phyloP scores from a whole-genome alignment of 2,113 vertebrate genomes.

The Gadus chalcogrammus region DNA sequence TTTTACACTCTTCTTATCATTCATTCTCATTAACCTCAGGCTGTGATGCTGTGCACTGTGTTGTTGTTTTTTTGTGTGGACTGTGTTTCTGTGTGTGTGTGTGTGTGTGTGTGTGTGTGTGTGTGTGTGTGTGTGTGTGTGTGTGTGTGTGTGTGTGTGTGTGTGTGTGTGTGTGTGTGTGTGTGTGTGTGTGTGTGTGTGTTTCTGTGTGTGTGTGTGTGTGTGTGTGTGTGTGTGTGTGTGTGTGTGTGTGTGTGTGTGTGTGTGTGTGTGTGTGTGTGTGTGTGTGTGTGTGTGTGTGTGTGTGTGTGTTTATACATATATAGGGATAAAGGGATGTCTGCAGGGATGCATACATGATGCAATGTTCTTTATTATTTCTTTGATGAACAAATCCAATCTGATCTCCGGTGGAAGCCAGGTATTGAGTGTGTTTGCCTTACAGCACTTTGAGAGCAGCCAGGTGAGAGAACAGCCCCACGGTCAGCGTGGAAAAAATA shows the following conservation, averaged over 20 bases:
- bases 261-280: background rate
- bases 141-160: background rate
- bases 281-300: slow-evolving; percentile 16
- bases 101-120: no score
- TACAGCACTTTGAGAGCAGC: slow-evolving; percentile 81
- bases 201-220: background rate
- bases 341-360: no score
- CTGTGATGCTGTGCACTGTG: no score
- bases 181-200: slow-evolving; percentile 16
- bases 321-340: no score
- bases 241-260: background rate
- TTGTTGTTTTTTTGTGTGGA: no score
- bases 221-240: slow-evolving; percentile 3
- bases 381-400: no score
- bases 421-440: slow-evolving; percentile 47
- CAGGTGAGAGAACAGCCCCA: slow-evolving; percentile 81
- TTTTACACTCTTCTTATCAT: no score
- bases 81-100: no score
- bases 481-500: slow-evolving; percentile 85
- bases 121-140: slow-evolving; percentile 7
- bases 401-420: no score
- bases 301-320: background rate
- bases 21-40: no score
- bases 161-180: background rate
- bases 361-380: no score